Base-by-base conservation (phyloP, 2,113 vertebrate species). In the Bubo scandiacus region DNA sequence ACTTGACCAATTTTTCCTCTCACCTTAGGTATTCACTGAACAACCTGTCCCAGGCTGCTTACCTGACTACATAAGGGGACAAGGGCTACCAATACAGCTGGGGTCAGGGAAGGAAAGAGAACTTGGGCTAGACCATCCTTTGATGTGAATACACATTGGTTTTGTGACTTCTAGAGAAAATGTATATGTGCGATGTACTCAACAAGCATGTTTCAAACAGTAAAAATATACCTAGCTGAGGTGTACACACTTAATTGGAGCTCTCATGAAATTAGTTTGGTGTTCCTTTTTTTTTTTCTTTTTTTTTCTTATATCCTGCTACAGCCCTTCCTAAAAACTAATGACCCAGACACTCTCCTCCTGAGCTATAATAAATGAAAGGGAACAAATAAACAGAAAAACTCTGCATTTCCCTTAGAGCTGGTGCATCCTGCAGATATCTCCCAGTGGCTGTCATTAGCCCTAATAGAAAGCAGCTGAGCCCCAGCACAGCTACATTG, bases 401-500 rank as follows among this genome's bases (percentile, higher is more conserved):
- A 72, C 61, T 81, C 73, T 84, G 40, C 34, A 65, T 75, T 34
- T 96, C 80, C 73, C 91, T 96, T 54, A 61, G 83, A 92, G 57
- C 52, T 22, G 15, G 12, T 20, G 34, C 43, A 78, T 94, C 74
- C 71, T 94, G 79, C 32, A 95, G 85, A 73, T 88, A 80, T 66
- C 66, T 87, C 92, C 89, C 90, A 92, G 58, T 71, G 85, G 81
- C 17, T 88, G 59, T 89, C 88, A 93, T 96, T 95, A 96, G 55
- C 80, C 36, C 72, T 84, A 81, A 93, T 86, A 68, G 79, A 83
- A 92, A 92, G 61, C 52, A 94, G 34, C 86, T 94, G 90, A 94
- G 57, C 21, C 32, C 55, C 61, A 78, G 72, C 57, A 79, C 57
- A 86, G 65, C 19, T 26, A 55, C 54, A 15, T 5, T 82, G 45